phyloP scores from a whole-genome alignment of 2,113 vertebrate genomes.

The Leucoraja erinaceus region DNA sequence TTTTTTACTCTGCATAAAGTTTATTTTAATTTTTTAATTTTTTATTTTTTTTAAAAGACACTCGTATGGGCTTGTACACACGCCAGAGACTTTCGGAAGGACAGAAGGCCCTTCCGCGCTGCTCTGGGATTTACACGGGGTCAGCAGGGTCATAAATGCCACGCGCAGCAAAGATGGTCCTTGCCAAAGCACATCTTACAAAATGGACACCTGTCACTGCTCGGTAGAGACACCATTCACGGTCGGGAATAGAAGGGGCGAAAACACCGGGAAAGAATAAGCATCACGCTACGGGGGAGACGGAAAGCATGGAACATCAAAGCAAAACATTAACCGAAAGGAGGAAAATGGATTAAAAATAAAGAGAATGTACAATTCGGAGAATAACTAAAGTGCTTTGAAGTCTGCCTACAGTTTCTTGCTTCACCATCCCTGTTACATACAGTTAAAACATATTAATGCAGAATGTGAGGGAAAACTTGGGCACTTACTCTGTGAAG shows the following conservation, averaged over 20 bases:
- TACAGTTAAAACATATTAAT: not conserved
- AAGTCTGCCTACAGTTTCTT: not conserved
- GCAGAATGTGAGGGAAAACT: not conserved
- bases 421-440: not conserved
- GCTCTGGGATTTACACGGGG: not conserved
- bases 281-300: not conserved
- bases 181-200: not conserved
- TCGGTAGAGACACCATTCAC: not conserved
- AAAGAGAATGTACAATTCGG: not conserved
- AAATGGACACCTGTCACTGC: not conserved
- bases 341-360: not conserved
- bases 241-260: not conserved
- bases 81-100: not conserved
- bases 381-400: not conserved
- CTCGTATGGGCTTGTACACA: not conserved
- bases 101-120: not conserved
- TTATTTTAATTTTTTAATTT: no score
- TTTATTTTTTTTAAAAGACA: no score
- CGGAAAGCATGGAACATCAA: not conserved
- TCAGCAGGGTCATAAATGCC: not conserved
- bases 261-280: not conserved
- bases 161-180: not conserved
- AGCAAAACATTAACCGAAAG: not conserved
- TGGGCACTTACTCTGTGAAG: not conserved
- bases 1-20: no score